A percentile compares a stretch with the other conserved stretches of the same genome.
Conservation (phyloP, 2,797 vertebrate genomes). For the Hapalemur alaotrensis region DNA sequence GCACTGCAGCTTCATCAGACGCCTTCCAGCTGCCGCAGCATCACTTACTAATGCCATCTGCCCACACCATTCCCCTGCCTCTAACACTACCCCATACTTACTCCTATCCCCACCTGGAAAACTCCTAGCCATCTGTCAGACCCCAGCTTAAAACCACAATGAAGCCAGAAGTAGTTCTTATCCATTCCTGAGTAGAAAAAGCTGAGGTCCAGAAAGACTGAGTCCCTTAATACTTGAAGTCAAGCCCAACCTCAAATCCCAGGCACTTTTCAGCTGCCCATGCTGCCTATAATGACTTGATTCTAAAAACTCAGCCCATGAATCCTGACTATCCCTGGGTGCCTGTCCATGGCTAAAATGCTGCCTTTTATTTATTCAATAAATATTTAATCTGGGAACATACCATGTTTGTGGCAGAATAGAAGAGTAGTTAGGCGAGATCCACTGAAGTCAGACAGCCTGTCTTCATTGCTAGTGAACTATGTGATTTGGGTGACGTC, state of each 20-base stretch:
- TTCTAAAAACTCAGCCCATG: neutral
- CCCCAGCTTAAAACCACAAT: neutral
- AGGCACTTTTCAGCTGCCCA: neutral
- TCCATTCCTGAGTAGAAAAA: neutral
- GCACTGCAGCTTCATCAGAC: neutral
- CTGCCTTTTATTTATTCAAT: neutral
- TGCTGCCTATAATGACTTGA: neutral
- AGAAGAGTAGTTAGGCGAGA: too few species aligned
- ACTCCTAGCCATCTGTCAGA: neutral
- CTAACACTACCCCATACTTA: too few species aligned
- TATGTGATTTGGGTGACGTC: rapidly evolving
- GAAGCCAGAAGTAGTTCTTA: neutral
- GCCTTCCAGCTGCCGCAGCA: neutral
- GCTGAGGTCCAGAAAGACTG: neutral
- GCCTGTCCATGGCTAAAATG: neutral
- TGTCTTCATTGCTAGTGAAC: neutral
- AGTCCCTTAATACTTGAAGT: neutral
- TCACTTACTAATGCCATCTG: neutral
- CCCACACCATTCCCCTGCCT: neutral
- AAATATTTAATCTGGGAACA: neutral
- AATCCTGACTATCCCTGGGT: neutral
- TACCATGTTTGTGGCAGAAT: neutral
- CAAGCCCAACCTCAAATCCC: neutral
- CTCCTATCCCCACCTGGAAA: neutral
- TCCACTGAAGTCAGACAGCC: neutral